Evolutionary conservation across 2,113 vertebrate genomes (phyloP), one percentile per base, ranked within the genome.

Genomic region (Catharus bicknelli): DNA sequence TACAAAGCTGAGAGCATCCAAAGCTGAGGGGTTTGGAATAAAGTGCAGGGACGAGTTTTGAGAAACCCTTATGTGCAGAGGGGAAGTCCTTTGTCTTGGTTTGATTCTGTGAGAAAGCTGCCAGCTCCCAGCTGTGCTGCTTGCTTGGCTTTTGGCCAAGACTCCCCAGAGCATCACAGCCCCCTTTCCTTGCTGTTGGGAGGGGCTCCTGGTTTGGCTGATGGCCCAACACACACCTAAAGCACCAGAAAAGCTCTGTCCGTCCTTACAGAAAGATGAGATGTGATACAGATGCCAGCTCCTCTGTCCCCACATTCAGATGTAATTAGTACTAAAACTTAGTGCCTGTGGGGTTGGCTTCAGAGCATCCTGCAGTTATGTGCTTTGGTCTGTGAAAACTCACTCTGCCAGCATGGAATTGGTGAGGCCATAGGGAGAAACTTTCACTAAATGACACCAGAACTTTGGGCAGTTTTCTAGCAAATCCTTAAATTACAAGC

Each of bases 111-210:
- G 3, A 76, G 50, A 59, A 18, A 62, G 34, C n/a, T 66, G 25
- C 32, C 2, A 5, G 19, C 29, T 91, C 47, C 77, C 25, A 78
- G 32, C 16, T 29, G 26, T 67, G 48, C 77, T 88, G 42, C 9
- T 70, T 66, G 26, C 9, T 80, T 6, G 3, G 36, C 54, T 69
- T 34, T 42, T 30, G 45, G 67, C 58, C 5, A 57, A 61, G 59
- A 42, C 55, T 34, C 9, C 0, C 0, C 5, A 3, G 3, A 32
- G 16, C 22, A 13, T 45, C 0, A 2, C 43, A 79, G 16, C 4
- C 10, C 21, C 10, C 30, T 79, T 72, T 53, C 5, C 17, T 8
- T 83, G 62, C 40, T n/a, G 14, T 69, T 61, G n/a, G 62, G 54
- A 80, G 77, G n/a, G 30, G 20, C 40, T 80, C 7, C 10, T 38